Evolutionary conservation across 2,797 vertebrate genomes (phyloP).

Genomic region (Sylvilagus floridanus): DNA sequence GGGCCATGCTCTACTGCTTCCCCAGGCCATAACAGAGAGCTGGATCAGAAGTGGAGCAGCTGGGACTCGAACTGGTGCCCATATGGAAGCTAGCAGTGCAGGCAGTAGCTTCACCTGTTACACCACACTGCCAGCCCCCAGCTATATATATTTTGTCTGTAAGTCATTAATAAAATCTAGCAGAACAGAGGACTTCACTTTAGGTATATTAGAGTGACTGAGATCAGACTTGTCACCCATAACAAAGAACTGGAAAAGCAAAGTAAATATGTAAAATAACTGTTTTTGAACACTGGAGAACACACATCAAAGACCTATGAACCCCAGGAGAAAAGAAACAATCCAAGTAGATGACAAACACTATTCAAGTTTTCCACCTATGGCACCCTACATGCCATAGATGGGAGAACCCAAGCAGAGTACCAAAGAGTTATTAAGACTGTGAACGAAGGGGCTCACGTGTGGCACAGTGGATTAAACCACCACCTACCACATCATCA

Average conservation of each 20-base stretch:
- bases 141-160: no score
- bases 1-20: no score
- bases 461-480: no score
- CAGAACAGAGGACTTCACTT: neutral
- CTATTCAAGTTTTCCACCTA: neutral
- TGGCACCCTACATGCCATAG: neutral
- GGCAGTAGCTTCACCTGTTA: no score
- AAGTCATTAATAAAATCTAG: neutral
- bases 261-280: neutral
- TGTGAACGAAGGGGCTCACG: no score
- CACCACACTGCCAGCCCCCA: no score
- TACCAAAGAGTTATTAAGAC: fast-evolving
- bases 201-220: neutral
- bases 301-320: neutral
- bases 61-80: no score
- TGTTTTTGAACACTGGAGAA: neutral
- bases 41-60: no score
- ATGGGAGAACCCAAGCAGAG: neutral
- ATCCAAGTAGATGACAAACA: no score
- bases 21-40: no score
- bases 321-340: neutral
- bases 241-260: neutral
- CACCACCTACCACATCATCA: no score
- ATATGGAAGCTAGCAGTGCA: no score
- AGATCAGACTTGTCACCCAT: neutral